phyloP scores from a whole-genome alignment of 2,797 vertebrate genomes.

The Hafferia zeledoni region DNA sequence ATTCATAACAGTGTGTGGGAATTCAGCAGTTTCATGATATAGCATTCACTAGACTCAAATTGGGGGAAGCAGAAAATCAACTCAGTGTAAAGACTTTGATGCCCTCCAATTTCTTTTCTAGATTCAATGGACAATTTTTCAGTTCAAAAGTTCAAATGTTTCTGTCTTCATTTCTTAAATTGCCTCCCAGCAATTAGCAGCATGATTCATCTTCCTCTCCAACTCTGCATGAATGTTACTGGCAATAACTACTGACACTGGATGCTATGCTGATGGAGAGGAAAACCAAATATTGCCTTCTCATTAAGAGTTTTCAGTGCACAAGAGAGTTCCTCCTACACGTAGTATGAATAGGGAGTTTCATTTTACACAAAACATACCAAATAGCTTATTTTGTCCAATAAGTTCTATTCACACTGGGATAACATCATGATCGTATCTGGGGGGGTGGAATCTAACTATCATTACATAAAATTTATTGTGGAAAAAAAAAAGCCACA shows the following conservation, averaged over 20 bases:
- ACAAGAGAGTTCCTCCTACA: neutral
- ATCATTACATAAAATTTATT: neutral
- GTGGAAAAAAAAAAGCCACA: conserved; percentile 3
- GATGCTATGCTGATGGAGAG: neutral
- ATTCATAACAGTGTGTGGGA: neutral
- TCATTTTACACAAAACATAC: neutral
- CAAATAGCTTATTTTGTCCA: neutral
- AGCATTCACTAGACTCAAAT: neutral
- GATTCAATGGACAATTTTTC: neutral
- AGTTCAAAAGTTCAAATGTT: neutral
- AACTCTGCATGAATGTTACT: neutral
- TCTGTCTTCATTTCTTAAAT: neutral
- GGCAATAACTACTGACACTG: neutral
- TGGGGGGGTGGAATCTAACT: neutral
- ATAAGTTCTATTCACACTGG: neutral
- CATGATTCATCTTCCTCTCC: neutral
- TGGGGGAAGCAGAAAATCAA: neutral
- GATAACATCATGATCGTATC: neutral
- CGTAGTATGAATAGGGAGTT: fast-evolving
- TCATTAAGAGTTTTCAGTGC: neutral
- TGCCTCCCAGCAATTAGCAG: neutral
- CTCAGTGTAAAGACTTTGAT: neutral
- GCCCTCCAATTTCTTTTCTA: neutral
- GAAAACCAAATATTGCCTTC: neutral
- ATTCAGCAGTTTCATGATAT: neutral